phyloP scores from a whole-genome alignment of 2,888 invertebrate genomes.

The Lypha dubia region DNA sequence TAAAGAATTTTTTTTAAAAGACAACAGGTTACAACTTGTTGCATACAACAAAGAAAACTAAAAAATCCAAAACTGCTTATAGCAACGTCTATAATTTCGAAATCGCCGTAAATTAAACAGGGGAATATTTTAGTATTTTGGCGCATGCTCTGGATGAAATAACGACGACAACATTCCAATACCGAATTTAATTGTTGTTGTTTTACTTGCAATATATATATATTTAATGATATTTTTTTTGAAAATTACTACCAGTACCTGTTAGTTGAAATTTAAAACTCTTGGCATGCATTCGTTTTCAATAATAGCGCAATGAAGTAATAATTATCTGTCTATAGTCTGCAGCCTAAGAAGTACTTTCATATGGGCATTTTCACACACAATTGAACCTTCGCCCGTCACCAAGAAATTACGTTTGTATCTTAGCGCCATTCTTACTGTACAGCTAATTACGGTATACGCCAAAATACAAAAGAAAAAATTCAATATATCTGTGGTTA shows the following conservation, averaged over 20 bases:
- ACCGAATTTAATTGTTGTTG: background rate
- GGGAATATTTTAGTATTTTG: conserved; percentile 30
- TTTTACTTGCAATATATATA: background rate
- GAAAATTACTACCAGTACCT: conserved; percentile 30
- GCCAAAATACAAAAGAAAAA: no score
- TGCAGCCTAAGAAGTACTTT: no score
- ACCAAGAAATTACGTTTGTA: no score
- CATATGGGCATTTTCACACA: no score
- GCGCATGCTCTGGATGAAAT: conserved; percentile 46
- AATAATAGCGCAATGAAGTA: background rate
- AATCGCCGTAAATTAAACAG: conserved; percentile 55
- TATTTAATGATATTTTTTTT: conserved; percentile 6
- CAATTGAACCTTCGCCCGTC: no score
- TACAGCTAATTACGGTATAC: no score
- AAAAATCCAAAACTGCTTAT: background rate
- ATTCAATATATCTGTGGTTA: no score
- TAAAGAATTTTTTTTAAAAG: conserved; percentile 31
- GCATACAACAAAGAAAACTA: conserved; percentile 56
- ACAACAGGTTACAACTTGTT: conserved; percentile 72
- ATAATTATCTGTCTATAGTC: background rate
- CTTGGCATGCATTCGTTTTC: background rate
- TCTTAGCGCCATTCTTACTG: no score
- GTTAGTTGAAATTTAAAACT: background rate
- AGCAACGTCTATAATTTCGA: background rate
- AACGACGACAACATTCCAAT: conserved; percentile 44